Conservation (phyloP, 2,113 vertebrate species). For the Thalassarche chlororhynchos region DNA sequence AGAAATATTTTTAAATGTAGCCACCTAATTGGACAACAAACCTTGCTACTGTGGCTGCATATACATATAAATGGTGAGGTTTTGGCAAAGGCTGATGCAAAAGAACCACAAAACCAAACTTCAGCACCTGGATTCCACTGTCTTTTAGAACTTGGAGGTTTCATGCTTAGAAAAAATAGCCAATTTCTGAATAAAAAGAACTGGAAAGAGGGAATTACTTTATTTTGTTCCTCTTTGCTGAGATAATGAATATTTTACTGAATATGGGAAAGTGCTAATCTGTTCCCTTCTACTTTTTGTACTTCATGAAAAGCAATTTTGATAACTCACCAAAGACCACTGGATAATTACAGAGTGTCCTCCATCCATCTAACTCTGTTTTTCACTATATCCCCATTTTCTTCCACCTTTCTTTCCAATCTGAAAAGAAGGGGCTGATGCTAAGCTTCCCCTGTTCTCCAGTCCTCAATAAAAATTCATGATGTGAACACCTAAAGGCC, state of each 20-base stretch:
- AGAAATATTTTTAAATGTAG: background rate
- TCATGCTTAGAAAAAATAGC: background rate
- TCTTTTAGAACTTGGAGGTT: background rate
- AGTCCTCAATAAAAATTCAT: background rate
- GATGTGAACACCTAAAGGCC: background rate
- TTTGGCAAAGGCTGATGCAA: background rate
- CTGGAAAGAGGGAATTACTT: background rate
- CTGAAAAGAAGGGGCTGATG: background rate
- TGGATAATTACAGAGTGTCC: background rate
- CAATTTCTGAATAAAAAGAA: background rate
- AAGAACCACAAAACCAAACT: background rate
- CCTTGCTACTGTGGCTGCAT: background rate
- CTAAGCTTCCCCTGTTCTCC: background rate
- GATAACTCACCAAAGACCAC: background rate
- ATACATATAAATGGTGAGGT: background rate
- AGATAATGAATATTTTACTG: background rate
- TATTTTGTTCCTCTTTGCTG: background rate
- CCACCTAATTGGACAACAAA: background rate
- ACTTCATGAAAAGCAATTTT: background rate
- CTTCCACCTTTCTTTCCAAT: background rate
- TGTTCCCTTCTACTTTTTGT: background rate
- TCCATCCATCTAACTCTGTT: background rate
- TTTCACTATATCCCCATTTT: background rate
- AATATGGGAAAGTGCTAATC: background rate
- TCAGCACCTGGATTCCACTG: background rate